phyloP scores from a whole-genome alignment of 1,140 invertebrate genomes.

The Rhagoletis pomonella region DNA sequence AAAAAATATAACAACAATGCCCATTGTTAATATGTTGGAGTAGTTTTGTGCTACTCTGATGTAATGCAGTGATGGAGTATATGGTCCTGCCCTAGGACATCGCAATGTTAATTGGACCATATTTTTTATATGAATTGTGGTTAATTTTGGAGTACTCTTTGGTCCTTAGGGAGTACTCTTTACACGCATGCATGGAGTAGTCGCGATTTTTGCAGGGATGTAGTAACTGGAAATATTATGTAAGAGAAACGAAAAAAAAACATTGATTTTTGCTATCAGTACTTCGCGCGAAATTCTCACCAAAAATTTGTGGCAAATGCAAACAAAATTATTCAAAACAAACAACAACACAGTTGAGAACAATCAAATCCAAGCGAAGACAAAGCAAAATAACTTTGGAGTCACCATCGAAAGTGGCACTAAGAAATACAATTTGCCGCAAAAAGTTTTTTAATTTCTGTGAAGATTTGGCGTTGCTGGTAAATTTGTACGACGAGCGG shows the following conservation, averaged over 20 bases:
- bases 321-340: background rate
- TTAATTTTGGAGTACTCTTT: too few relatives aligned
- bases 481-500: background rate
- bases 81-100: too few relatives aligned
- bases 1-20: too few relatives aligned
- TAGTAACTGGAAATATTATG: background rate
- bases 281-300: background rate
- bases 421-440: conserved; percentile 1
- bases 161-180: too few relatives aligned
- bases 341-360: background rate
- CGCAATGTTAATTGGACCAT: too few relatives aligned
- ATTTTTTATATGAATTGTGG: too few relatives aligned
- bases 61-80: too few relatives aligned
- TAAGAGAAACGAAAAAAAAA: background rate
- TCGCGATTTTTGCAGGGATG: too few relatives aligned
- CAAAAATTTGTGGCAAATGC: background rate
- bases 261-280: background rate
- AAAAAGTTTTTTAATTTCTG: conserved; percentile 8
- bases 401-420: background rate
- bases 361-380: background rate
- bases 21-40: too few relatives aligned
- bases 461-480: background rate
- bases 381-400: background rate
- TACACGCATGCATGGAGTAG: too few relatives aligned
- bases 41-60: too few relatives aligned